Evolutionary conservation across 2,797 vertebrate species (phyloP), one percentile per base, ranked within the genome.

Genomic region (Iguana delicatissima): DNA sequence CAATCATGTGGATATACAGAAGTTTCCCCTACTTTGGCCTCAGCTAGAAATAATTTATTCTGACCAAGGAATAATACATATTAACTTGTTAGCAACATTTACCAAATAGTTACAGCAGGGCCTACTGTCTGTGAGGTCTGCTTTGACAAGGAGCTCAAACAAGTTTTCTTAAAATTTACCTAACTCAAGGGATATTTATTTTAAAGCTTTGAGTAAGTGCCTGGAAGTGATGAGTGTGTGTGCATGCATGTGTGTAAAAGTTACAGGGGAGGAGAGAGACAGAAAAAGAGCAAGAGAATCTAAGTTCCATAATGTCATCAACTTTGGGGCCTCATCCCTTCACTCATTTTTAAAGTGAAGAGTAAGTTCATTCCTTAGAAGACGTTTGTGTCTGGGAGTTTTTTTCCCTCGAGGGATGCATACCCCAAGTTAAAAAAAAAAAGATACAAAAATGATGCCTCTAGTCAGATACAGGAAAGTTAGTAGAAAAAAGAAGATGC

Each of bases 31-130:
- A 52, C 13, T 7, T n/a, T 80, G 64, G 74, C 6, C 86, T 90
- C 81, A 5, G 57, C 80, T 81, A 18, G 26, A 64, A 93, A 90
- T 86, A 76, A 85, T 90, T 1, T 2, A 26, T 80, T 67, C 83
- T 6, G 79, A 59, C 88, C 86, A 85, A 87, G 84, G 88, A 92
- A 73, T 1, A 16, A 89, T 90, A 92, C 92, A 93, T 69, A 92
- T 95, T 91, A 84, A 77, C 83, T 91, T 91, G 22, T 87, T 91
- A 67, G 67, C 80, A 90, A 90, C 50, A 26, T 92, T 92, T 86
- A 69, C 9, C 0, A 86, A 0, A 80, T 35, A 89, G 76, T 67
- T 91, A 84, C 32, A 38, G 81, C 59, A 89, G 67, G 86, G 46
- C 88, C 18, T 1, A 59, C 8, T n/a, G 6, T 42, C 79, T 86